Base-by-base conservation (phyloP, 2,888 invertebrate genomes). In the Eudasyphora cyanicolor region DNA sequence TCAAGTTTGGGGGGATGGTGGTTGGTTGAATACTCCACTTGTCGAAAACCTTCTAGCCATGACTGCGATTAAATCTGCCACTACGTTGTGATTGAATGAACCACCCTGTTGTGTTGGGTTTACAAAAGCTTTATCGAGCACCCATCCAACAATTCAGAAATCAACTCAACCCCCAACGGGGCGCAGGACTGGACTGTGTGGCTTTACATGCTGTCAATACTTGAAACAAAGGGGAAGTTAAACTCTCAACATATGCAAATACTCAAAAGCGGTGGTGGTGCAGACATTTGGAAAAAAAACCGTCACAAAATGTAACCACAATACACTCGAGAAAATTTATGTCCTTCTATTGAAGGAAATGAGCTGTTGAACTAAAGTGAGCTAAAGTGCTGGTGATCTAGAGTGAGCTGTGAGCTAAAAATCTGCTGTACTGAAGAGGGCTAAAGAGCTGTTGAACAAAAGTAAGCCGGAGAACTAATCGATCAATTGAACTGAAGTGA, bases 161-260 rank as follows among this genome's bases (percentile, higher is more conserved):
- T n/a, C n/a, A 75, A 73, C 76, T 73, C 80, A 78, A 64, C 80
- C 80, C 74, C 75, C 32, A 78, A 10, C 54, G 4, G 54, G 32
- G 49, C 21, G 17, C 38, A 35, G 8, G 38, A n/a, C n/a, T n/a
- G n/a, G n/a, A n/a, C n/a, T n/a, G n/a, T n/a, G n/a, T n/a, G n/a
- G n/a, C n/a, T n/a, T n/a, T 67, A 51, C 8, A 54, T 38, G 29
- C 38, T 35, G 67, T 35, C 67, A 42, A 60, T 60, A 29, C 27
- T n/a, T 60, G 45, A 12, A 45, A 27, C 14, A 10, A 24, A 69
- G 42, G 27, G 57, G 77, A 54, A 71, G 75, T 80, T 49, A 42
- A 32, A 80, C 64, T 57, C 49, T 70, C n/a, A 71, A 35, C 71
- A 76, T 76, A 82, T 82, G 82, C 69, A 79, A 82, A 77, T 77